Conservation (phyloP, 2,113 vertebrate genomes). For the Lagenorhynchus albirostris region DNA sequence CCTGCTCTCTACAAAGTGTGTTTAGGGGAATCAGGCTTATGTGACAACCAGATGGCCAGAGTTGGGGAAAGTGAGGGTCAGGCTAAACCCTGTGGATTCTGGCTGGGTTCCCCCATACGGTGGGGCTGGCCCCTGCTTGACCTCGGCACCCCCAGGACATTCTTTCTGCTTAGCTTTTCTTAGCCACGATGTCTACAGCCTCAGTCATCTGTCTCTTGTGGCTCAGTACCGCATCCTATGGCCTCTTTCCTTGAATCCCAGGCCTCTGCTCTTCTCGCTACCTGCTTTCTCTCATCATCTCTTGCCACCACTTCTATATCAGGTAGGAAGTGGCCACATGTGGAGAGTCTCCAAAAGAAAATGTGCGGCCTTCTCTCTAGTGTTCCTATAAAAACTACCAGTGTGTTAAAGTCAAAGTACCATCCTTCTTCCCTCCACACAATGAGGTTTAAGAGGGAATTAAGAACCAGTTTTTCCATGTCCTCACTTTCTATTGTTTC, state of each 20-base stretch:
- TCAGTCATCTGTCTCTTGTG: neutral
- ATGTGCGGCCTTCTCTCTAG: neutral
- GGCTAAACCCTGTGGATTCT: neutral
- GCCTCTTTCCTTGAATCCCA: neutral
- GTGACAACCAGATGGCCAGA: no score
- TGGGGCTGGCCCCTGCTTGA: neutral
- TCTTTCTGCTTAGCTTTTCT: neutral
- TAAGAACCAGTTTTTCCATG: neutral
- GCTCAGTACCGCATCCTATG: neutral
- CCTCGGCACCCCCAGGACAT: rapidly evolving
- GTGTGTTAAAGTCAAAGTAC: neutral
- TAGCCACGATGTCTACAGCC: neutral
- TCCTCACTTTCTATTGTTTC: neutral
- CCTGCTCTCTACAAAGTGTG: neutral
- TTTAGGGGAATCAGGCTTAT: neutral
- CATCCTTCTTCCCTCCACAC: neutral
- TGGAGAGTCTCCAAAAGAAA: neutral
- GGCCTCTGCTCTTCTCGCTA: neutral
- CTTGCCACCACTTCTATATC: neutral
- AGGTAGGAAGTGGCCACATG: neutral
- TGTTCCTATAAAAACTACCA: no score
- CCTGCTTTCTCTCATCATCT: neutral
- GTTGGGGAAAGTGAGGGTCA: neutral
- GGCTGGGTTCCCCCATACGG: neutral
- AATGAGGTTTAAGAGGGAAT: neutral